Conservation (phyloP, 2,888 invertebrate species). For the Sinohyriopsis cumingii region DNA sequence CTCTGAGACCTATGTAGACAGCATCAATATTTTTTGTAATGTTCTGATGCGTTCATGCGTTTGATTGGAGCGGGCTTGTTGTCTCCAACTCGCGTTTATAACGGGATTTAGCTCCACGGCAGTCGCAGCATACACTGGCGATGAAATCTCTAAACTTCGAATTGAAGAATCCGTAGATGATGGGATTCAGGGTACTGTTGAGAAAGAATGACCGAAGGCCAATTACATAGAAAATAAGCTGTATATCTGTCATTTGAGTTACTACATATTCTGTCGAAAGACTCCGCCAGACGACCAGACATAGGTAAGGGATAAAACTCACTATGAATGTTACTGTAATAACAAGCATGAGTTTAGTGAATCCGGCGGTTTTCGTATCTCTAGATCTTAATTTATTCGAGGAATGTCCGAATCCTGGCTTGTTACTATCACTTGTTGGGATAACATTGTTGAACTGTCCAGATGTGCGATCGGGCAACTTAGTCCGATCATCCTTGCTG, state of each 20-base stretch:
- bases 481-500: no score
- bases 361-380: not conserved
- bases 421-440: no score
- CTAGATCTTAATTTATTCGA: no score
- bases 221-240: conserved; percentile 16
- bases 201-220: conserved; percentile 20
- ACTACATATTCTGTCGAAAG: conserved; percentile 15
- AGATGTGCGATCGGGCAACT: no score
- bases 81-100: no score
- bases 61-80: no score
- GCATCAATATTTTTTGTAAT: no score
- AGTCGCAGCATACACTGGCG: not conserved
- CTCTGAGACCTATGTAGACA: no score
- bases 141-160: conserved; percentile 20
- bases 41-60: no score
- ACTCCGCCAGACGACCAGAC: conserved; percentile 19
- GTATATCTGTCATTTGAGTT: conserved; percentile 12
- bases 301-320: conserved; percentile 25
- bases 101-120: no score
- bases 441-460: no score
- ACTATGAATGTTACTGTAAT: conserved; percentile 20
- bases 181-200: conserved; percentile 20
- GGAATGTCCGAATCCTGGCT: no score
- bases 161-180: conserved; percentile 29
- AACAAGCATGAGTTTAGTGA: conserved; percentile 20